Base-by-base conservation (phyloP, 2,113 vertebrate species). In the Dasyprocta punctata region DNA sequence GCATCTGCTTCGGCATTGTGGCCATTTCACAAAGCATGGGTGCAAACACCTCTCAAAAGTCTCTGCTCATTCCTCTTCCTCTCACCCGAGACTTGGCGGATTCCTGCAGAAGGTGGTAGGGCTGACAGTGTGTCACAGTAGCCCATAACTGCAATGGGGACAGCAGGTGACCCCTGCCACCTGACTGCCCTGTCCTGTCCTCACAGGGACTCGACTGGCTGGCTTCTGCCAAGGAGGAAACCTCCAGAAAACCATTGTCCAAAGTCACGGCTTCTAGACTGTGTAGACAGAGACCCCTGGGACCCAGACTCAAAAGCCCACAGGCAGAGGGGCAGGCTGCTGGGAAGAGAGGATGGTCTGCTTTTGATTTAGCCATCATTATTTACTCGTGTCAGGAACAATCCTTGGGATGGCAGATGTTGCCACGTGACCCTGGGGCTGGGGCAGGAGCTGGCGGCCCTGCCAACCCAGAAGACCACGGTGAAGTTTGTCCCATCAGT, bases 291-390 rank as follows among this genome's bases (percentile, higher is more conserved):
- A 92, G 63, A 20, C 47, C 41, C 49, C 61, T 2, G 0, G n/a
- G 75, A 60, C 26, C 56, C 3, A 0, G 0, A 38, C 33, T 20
- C 83, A n/a, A 82, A 44, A 73, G 38, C 75, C 56, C 8, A 0
- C 20, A 14, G 80, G 41, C 47, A 5, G 71, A 63, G 63, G n/a
- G 80, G 80, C 33, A 36, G 84, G 44, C 60, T 47, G 2, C 85
- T 30, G 86, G 81, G 2, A n/a, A 4, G 22, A 30, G 75, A 67
- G 85, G 44, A 1, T 0, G 0, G 44, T 58, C 96, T 98, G 97
- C 77, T 93, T 96, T 86, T 73, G 86, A 97, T 98, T 97, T 97
- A 95, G n/a, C 2, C 10, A 12, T 83, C 89, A 83, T 97, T 52
- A 96, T 90, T 96, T 92, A 94, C 61, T n/a, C 9, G 0, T 2